phyloP scores from a whole-genome alignment of 2,113 vertebrate species.

The Solea solea region DNA sequence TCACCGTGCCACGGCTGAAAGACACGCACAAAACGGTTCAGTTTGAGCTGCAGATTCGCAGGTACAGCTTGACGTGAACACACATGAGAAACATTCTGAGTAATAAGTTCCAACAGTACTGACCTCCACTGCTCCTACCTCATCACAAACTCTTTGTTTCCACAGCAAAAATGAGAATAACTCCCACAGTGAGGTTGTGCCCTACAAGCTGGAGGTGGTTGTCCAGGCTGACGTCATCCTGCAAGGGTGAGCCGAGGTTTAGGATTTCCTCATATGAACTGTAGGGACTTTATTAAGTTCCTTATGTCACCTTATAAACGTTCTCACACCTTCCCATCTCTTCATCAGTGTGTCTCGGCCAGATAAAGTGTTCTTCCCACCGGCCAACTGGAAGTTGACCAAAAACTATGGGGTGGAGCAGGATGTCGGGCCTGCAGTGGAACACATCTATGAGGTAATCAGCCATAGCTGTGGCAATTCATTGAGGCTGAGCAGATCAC shows the following conservation, averaged over 20 bases:
- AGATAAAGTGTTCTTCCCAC: conserved; percentile 87
- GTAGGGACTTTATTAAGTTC: conserved; percentile 35
- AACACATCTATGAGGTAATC: conserved; percentile 91
- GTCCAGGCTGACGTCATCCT: conserved; percentile 85
- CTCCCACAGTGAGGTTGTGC: conserved; percentile 88
- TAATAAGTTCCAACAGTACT: neutral
- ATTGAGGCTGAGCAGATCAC: conserved; percentile 17
- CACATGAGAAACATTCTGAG: neutral
- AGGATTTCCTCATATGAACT: conserved; percentile 38
- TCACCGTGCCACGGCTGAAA: conserved; percentile 87
- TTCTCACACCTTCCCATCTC: conserved; percentile 31
- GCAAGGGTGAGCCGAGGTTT: conserved; percentile 84
- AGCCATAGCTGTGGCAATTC: conserved; percentile 20
- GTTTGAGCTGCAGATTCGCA: conserved; percentile 92
- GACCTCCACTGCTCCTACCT: conserved; percentile 1
- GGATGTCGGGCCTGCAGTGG: conserved; percentile 86
- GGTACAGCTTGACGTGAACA: conserved; percentile 69
- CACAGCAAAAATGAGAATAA: conserved; percentile 94
- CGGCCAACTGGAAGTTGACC: conserved; percentile 82
- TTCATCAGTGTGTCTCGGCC: conserved; percentile 87
- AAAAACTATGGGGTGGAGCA: conserved; percentile 78
- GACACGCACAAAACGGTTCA: conserved; percentile 86
- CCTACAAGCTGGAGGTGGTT: conserved; percentile 84
- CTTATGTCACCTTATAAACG: conserved; percentile 2
- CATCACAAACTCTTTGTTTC: conserved; percentile 44